Evolutionary conservation across 2,888 invertebrate species (phyloP).

Genomic region (Macrosiphum euphorbiae): DNA sequence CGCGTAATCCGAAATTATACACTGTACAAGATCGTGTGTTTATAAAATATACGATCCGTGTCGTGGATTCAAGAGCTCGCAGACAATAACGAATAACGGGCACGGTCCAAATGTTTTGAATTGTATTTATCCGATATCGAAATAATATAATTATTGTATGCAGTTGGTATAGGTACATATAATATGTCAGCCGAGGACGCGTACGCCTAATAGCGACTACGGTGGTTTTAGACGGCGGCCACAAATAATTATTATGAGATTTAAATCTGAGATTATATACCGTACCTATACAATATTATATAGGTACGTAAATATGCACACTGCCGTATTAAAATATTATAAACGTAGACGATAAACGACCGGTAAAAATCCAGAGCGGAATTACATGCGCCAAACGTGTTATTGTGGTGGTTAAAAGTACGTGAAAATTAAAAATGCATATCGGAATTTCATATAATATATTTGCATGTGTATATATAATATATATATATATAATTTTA

Average conservation of each 20-base stretch:
- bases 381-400: slow-evolving; percentile 20
- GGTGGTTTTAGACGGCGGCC: neutral
- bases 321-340: neutral
- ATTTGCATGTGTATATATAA: neutral
- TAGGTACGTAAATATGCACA: neutral
- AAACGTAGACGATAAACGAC: neutral
- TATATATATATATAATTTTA: neutral
- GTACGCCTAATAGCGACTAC: neutral
- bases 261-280: neutral
- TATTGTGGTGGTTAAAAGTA: slow-evolving; percentile 41
- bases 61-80: neutral
- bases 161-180: neutral
- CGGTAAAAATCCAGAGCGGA: slow-evolving; percentile 24
- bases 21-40: too few relatives aligned
- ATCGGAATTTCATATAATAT: slow-evolving; percentile 28
- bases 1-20: neutral
- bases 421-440: slow-evolving; percentile 44
- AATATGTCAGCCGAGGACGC: neutral
- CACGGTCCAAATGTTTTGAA: neutral
- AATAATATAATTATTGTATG: neutral
- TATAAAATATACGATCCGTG: neutral
- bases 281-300: neutral
- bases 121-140: neutral
- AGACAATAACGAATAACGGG: neutral
- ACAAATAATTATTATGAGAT: neutral